Evolutionary conservation across 1,140 invertebrate species (phyloP), one percentile per base, ranked within the genome.

Genomic region (Drosophila busckii): DNA sequence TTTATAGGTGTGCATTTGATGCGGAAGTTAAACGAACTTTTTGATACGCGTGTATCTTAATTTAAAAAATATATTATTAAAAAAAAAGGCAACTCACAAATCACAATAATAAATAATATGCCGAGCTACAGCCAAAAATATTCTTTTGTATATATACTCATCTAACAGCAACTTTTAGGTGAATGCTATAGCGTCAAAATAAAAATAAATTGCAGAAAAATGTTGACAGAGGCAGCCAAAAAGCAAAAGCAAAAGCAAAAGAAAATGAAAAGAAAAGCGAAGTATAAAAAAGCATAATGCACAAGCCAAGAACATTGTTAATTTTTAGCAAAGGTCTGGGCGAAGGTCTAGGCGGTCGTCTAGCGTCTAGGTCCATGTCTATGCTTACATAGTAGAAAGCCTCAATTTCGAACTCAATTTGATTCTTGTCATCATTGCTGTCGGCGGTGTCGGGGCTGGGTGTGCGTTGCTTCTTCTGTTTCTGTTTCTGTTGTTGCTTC

Each of bases 341-440:
- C 52, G 48, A 63, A 67, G 60, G 53, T 46, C 45, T 8, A 22
- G 37, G 25, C 17, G 13, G 38, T 12, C 13, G 28, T 15, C 4
- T 20, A 44, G n/a, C 22, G 15, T 28, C 25, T 13, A 12, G 10
- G 20, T 25, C 26, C 65, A 50, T 12, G 4, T 23, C 23, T 8
- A 20, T 26, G 58, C 85, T 87, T 78, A 87, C 85, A 86, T 86
- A 84, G 64, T 87, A 86, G 41, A 87, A 87, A 38, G 85, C 80
- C 54, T 87, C 85, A 49, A 87, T 86, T 49, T 87, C 85, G 44
- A 85, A 63, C 42, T 87, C 85, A 58, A 86, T 71, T 45, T 87
- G 82, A 38, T 76, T 87, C 32, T 82, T 84, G 29, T 85, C 64
- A 60, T 86, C 78, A n/a, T n/a, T n/a, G 53, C 34, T 67, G 35